A percentile compares a stretch with the other conserved stretches of the same genome.
Evolutionary conservation across 2,113 vertebrate species (phyloP).

Genomic region (Tretioscincus oriximinensis): DNA sequence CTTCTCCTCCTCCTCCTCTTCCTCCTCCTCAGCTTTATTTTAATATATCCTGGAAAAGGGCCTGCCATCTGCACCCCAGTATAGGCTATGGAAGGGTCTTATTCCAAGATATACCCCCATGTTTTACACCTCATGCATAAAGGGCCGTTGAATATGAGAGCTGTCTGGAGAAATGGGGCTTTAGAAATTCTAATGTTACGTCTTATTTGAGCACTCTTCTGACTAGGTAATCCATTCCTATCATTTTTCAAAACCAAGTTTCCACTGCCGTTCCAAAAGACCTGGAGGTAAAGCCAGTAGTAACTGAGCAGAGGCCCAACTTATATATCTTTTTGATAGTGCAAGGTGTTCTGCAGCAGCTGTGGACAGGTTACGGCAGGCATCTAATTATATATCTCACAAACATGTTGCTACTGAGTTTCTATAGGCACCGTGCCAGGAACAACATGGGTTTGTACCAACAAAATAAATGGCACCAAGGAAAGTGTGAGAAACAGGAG

Average conservation of each 20-base stretch:
- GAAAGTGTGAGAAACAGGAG: conserved; percentile 65
- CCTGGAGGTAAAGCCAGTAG: conserved; percentile 41
- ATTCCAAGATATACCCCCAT: no score
- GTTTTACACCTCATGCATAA: no score
- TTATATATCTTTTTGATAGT: conserved; percentile 55
- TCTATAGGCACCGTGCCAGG: conserved; percentile 76
- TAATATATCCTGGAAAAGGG: no score
- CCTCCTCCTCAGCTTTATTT: no score
- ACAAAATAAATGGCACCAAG: conserved; percentile 56
- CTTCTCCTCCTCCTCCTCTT: no score
- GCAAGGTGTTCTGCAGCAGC: conserved; percentile 59
- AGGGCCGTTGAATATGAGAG: no score
- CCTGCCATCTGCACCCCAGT: no score
- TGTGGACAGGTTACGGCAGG: conserved; percentile 66
- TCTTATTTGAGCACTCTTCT: neutral
- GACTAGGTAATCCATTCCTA: no score
- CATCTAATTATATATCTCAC: conserved; percentile 67
- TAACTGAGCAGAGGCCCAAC: conserved; percentile 53
- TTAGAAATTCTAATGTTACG: no score
- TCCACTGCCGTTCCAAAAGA: conserved; percentile 38
- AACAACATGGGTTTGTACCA: conserved; percentile 62
- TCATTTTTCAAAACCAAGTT: neutral
- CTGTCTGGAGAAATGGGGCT: no score
- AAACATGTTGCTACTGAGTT: conserved; percentile 75
- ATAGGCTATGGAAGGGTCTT: no score